These are phyloP conservation scores for Nannoperca obscura DNA, from an alignment of 2,797 vertebrate genomes.

Conservation along the genomic window DNA sequence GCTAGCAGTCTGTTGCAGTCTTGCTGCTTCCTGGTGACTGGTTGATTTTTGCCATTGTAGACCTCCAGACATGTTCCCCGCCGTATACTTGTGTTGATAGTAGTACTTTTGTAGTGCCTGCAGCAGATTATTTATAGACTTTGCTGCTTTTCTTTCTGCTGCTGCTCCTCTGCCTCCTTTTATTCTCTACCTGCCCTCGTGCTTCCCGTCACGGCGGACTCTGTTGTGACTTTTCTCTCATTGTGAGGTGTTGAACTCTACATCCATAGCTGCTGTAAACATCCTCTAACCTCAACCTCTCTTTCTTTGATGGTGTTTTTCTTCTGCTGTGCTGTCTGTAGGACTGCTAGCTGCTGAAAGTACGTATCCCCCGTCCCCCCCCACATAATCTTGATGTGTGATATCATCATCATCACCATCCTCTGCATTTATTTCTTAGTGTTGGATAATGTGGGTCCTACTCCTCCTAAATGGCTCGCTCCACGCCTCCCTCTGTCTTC, in stretches of 20 bases:
- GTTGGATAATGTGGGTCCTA: conserved; percentile 21
- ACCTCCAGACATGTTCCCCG: conserved; percentile 27
- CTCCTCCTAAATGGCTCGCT: conserved; percentile 17
- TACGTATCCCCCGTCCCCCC: conserved; percentile 89
- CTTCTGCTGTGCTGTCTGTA: conserved; percentile 90
- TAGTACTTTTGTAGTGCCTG: conserved; percentile 2
- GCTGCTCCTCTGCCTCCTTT: conserved; percentile 6
- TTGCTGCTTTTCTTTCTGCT: conserved; percentile 13
- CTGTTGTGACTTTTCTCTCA: neutral
- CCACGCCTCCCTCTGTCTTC: conserved; percentile 9
- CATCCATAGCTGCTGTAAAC: conserved; percentile 28
- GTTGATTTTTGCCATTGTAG: conserved; percentile 37
- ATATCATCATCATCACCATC: conserved; percentile 21
- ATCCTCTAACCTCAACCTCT: conserved; percentile 71
- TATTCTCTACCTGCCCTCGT: neutral
- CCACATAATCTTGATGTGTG: conserved; percentile 31
- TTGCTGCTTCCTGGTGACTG: conserved; percentile 49
- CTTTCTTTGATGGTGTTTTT: conserved; percentile 72
- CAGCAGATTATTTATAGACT: conserved; percentile 33
- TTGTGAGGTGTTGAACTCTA: conserved; percentile 38
- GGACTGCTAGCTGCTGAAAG: conserved; percentile 99
- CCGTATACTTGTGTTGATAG: neutral
- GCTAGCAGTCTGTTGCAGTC: conserved; percentile 45
- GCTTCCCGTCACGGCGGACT: neutral
- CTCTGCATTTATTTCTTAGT: conserved; percentile 19